phyloP scores from a whole-genome alignment of 1,140 invertebrate species.

The Chrysomallon squamiferum region DNA sequence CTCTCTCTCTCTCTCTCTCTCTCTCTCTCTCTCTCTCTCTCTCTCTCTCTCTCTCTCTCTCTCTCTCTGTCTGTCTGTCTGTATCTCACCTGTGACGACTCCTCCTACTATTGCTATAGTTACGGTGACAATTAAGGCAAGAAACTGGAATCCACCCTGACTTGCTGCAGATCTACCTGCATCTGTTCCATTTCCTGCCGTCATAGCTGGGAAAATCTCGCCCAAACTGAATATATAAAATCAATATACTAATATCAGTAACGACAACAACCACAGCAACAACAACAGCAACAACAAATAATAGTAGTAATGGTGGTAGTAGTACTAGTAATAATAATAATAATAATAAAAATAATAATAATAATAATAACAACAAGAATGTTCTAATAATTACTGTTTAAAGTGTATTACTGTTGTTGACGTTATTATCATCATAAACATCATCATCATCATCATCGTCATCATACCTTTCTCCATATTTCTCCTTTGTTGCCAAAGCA shows the following conservation, averaged over 20 bases:
- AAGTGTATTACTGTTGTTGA: too few species aligned
- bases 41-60: too few species aligned
- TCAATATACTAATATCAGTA: neutral
- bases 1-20: too few species aligned
- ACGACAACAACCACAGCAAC: neutral
- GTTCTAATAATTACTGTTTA: too few species aligned
- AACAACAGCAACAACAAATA: neutral
- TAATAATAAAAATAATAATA: too few species aligned
- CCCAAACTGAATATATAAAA: slow-evolving; percentile 65
- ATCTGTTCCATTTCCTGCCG: slow-evolving; percentile 40
- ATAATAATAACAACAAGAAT: too few species aligned
- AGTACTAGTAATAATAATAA: too few species aligned
- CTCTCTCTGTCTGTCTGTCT: neutral
- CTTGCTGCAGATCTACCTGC: slow-evolving; percentile 68
- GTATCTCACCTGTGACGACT: slow-evolving; percentile 74
- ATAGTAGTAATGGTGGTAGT: too few species aligned
- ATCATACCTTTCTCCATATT: slow-evolving; percentile 64
- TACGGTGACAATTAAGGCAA: slow-evolving; percentile 75
- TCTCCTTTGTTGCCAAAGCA: slow-evolving; percentile 70
- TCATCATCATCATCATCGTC: too few species aligned
- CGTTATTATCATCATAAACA: too few species aligned
- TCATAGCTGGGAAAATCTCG: slow-evolving; percentile 62
- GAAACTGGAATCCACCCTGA: slow-evolving; percentile 81
- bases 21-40: too few species aligned
- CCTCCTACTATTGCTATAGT: slow-evolving; percentile 77